Conservation (phyloP, 2,888 invertebrate species). For the Morinoia aosen region DNA sequence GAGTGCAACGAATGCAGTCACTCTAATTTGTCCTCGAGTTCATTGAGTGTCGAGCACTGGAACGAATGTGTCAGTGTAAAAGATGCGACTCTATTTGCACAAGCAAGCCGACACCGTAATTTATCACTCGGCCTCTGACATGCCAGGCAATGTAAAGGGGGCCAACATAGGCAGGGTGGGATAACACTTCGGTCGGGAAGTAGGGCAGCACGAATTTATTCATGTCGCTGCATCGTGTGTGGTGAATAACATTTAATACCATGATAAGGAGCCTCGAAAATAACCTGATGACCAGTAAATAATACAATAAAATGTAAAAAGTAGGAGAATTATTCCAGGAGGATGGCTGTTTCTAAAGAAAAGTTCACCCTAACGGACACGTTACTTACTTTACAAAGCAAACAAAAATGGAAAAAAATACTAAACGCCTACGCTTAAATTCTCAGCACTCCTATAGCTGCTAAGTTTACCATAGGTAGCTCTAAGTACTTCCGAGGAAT, state of each 20-base stretch:
- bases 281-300: too few species aligned
- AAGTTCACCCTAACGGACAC: too few species aligned
- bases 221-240: not conserved
- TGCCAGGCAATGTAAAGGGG: not conserved
- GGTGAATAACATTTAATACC: not conserved
- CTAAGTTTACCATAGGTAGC: too few species aligned
- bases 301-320: too few species aligned
- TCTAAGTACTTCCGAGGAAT: too few species aligned
- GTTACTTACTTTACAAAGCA: too few species aligned
- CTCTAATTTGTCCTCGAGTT: constrained; percentile 23
- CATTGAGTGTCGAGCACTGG: constrained; percentile 36
- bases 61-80: not conserved
- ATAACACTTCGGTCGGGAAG: not conserved
- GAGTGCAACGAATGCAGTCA: constrained; percentile 1
- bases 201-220: not conserved
- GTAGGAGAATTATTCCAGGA: too few species aligned
- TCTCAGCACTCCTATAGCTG: too few species aligned
- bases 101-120: constrained; percentile 19
- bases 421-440: too few species aligned
- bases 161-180: not conserved
- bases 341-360: too few species aligned
- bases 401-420: too few species aligned
- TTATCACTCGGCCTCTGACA: not conserved
- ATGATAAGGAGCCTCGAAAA: too few species aligned
- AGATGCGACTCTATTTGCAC: constrained; percentile 14